Evolutionary conservation across 2,797 vertebrate species (phyloP).

Genomic region (Esox lucius): DNA sequence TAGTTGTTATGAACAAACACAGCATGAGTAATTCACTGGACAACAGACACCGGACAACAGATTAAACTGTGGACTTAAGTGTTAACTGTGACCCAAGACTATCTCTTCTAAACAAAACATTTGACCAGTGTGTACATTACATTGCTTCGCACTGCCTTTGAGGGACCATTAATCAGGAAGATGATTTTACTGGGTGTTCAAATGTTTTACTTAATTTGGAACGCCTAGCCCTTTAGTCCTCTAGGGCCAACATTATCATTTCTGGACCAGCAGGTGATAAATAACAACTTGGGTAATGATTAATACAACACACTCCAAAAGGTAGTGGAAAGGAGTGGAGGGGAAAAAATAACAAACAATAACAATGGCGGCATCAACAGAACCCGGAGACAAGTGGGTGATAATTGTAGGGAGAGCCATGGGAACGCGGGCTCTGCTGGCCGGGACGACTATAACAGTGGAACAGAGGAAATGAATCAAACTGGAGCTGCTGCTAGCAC

Average conservation of each 20-base stretch:
- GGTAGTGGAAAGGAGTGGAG: conserved; percentile 63
- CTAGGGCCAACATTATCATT: conserved; percentile 89
- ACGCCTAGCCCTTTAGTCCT: conserved; percentile 86
- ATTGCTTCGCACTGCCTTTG: conserved; percentile 60
- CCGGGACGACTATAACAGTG: conserved; percentile 66
- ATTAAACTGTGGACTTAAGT: conserved; percentile 11
- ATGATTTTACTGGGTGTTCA: conserved; percentile 83
- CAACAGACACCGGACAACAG: neutral
- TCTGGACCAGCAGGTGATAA: conserved; percentile 86
- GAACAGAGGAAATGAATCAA: conserved; percentile 76
- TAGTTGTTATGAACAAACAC: conserved; percentile 2
- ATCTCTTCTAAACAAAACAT: conserved; percentile 42
- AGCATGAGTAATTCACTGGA: neutral
- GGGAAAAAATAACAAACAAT: conserved; percentile 53
- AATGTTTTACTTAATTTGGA: conserved; percentile 92
- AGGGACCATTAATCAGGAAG: conserved; percentile 89
- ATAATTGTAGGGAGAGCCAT: conserved; percentile 84
- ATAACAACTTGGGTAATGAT: conserved; percentile 86
- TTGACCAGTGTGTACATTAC: conserved; percentile 54
- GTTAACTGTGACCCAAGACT: conserved; percentile 15
- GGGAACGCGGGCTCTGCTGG: conserved; percentile 73
- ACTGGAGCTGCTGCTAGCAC: conserved; percentile 60
- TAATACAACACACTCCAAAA: conserved; percentile 81
- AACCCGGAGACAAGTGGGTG: conserved; percentile 80
- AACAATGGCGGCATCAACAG: conserved; percentile 63